These are phyloP conservation scores for Drosophila littoralis DNA, from an alignment of 1,140 invertebrate genomes.

Conservation along the genomic window DNA sequence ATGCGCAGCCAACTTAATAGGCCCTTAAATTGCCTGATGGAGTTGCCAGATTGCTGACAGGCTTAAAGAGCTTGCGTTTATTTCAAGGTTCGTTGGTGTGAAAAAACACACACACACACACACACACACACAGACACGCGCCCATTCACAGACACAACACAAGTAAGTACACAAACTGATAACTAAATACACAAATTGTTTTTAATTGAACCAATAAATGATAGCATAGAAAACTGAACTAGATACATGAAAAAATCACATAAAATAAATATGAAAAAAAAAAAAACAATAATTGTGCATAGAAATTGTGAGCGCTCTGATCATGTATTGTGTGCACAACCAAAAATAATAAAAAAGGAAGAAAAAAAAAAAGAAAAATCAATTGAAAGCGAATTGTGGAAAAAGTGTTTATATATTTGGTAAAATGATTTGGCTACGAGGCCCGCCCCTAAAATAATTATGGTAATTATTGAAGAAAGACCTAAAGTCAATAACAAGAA, in stretches of 20 bases:
- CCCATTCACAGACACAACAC: constrained; percentile 1
- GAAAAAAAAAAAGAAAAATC: constrained; percentile 29
- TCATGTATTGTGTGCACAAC: constrained; percentile 33
- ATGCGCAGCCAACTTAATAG: constrained; percentile 10
- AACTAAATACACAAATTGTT: constrained; percentile 35
- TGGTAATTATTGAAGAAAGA: constrained; percentile 32
- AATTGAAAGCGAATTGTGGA: constrained; percentile 8
- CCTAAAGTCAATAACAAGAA: constrained; percentile 35
- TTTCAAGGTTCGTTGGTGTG: neutral
- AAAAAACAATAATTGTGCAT: constrained; percentile 58
- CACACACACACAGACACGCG: neutral
- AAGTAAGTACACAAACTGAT: constrained; percentile 12
- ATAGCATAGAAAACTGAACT: constrained; percentile 45
- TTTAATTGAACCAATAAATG: constrained; percentile 41
- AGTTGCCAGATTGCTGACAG: constrained; percentile 3
- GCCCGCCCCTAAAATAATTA: constrained; percentile 17
- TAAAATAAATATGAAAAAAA: constrained; percentile 20
- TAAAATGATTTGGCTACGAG: constrained; percentile 24
- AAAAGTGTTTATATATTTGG: constrained; percentile 20
- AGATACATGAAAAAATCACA: constrained; percentile 37
- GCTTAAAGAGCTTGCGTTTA: neutral
- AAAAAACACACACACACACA: neutral
- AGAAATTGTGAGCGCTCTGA: constrained; percentile 21
- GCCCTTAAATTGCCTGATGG: neutral
- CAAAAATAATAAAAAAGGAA: constrained; percentile 37